Percentiles rank a stretch among this genome's conserved stretches.
Conservation (phyloP, 2,113 vertebrate genomes). For the Paratilapia polleni region DNA sequence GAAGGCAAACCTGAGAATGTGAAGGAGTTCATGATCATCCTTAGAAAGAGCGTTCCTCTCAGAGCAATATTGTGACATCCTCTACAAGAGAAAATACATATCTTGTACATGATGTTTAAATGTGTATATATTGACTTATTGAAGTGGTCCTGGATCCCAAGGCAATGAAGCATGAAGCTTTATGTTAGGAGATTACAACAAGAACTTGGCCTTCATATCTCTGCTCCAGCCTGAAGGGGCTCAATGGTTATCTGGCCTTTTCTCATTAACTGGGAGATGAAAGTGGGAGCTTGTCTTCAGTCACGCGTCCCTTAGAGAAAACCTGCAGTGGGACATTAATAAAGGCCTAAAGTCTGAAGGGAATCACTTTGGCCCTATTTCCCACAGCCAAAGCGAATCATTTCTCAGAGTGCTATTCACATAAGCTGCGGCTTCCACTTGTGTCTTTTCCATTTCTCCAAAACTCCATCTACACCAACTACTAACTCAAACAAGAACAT, state of each 20-base stretch:
- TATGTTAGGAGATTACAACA: conserved; percentile 57
- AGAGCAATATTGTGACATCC: conserved; percentile 22
- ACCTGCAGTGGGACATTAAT: conserved; percentile 68
- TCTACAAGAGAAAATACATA: conserved; percentile 34
- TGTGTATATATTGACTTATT: conserved; percentile 67
- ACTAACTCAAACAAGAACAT: conserved; percentile 20
- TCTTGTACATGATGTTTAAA: conserved; percentile 63
- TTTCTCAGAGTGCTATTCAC: conserved; percentile 54
- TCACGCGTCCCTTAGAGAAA: conserved; percentile 69
- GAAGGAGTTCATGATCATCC: neutral
- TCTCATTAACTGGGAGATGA: conserved; percentile 75
- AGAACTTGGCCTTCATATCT: conserved; percentile 56
- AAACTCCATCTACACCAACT: neutral
- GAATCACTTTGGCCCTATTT: conserved; percentile 60
- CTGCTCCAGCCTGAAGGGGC: conserved; percentile 53
- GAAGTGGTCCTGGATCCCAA: conserved; percentile 49
- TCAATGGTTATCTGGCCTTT: conserved; percentile 72
- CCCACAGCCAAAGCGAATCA: conserved; percentile 29
- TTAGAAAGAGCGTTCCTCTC: neutral
- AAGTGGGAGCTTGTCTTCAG: conserved; percentile 62
- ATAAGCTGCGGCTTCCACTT: conserved; percentile 28
- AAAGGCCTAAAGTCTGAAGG: conserved; percentile 59
- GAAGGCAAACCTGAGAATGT: neutral
- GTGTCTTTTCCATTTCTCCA: conserved; percentile 40
- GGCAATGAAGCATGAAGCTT: conserved; percentile 47